Percentiles rank a stretch among this genome's conserved stretches.
phyloP scores from a whole-genome alignment of 2,888 invertebrate genomes.

The Yponomeuta plumbellus region DNA sequence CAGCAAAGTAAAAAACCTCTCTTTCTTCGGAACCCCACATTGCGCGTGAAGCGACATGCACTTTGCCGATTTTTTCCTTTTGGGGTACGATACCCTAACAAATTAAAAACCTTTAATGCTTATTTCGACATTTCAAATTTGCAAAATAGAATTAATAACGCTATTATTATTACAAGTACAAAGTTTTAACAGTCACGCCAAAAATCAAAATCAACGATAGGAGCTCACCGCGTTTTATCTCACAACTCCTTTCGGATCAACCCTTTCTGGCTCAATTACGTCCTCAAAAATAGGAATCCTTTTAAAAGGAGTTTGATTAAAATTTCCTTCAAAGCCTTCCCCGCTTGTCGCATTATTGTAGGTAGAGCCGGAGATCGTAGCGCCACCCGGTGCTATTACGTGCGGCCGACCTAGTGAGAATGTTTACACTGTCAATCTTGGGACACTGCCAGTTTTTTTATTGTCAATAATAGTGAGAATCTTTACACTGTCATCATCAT shows the following conservation, averaged over 20 bases:
- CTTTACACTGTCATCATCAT: too few relatives aligned
- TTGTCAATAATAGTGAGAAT: not conserved
- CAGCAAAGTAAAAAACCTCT: too few relatives aligned
- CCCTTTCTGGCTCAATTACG: conserved; percentile 47
- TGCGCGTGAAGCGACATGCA: too few relatives aligned
- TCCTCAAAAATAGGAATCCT: conserved; percentile 47
- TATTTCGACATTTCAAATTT: too few relatives aligned
- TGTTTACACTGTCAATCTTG: not conserved
- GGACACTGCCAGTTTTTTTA: too few relatives aligned
- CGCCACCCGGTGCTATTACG: not conserved
- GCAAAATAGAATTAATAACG: not conserved
- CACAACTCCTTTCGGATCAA: not conserved
- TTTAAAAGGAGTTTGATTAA: conserved; percentile 53
- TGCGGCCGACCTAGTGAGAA: not conserved
- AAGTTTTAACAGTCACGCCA: not conserved
- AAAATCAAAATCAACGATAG: not conserved
- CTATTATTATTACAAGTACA: not conserved
- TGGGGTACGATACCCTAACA: not conserved
- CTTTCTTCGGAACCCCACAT: too few relatives aligned
- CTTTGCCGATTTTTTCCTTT: too few relatives aligned
- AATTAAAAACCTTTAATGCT: too few relatives aligned
- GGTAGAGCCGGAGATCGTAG: not conserved
- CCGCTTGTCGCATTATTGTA: conserved; percentile 59
- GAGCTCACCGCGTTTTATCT: not conserved
- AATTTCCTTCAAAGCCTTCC: conserved; percentile 46